Evolutionary conservation across 2,113 vertebrate species (phyloP).

Genomic region (Leucopsar rothschildi): DNA sequence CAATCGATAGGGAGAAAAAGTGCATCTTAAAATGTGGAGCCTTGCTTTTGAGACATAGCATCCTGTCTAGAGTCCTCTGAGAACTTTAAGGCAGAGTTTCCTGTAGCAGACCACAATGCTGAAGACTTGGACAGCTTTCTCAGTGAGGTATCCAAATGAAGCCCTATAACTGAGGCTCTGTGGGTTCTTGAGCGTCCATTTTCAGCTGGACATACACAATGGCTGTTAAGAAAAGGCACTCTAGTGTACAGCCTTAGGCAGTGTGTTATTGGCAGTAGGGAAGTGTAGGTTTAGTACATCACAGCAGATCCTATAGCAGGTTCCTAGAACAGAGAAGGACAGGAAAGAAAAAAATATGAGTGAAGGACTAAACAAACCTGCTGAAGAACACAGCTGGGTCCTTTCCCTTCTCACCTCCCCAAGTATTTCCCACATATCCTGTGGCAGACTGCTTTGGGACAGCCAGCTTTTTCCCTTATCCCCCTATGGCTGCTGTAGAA

Average conservation of each 20-base stretch:
- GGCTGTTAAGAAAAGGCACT: slow-evolving; percentile 95
- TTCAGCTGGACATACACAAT: slow-evolving; percentile 71
- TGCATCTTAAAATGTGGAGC: slow-evolving; percentile 64
- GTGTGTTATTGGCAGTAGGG: slow-evolving; percentile 82
- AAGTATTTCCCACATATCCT: neutral
- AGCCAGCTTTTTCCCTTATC: neutral
- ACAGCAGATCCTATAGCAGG: slow-evolving; percentile 75
- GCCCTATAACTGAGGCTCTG: slow-evolving; percentile 67
- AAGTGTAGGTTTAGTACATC: slow-evolving; percentile 74
- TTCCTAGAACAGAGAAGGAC: slow-evolving; percentile 66
- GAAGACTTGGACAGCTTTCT: slow-evolving; percentile 67
- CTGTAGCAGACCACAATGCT: slow-evolving; percentile 63
- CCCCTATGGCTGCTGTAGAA: neutral
- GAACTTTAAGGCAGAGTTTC: slow-evolving; percentile 79
- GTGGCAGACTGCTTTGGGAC: neutral
- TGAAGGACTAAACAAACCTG: neutral
- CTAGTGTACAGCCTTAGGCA: slow-evolving; percentile 81
- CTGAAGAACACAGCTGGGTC: neutral
- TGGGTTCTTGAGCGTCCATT: slow-evolving; percentile 72
- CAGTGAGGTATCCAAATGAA: slow-evolving; percentile 73
- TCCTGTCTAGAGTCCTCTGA: slow-evolving; percentile 69
- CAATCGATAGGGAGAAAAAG: slow-evolving; percentile 68
- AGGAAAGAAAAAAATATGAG: neutral
- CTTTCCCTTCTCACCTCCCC: neutral
- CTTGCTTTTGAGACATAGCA: slow-evolving; percentile 67